Base-by-base conservation (phyloP, 2,113 vertebrate genomes). In the Chiloscyllium plagiosum region DNA sequence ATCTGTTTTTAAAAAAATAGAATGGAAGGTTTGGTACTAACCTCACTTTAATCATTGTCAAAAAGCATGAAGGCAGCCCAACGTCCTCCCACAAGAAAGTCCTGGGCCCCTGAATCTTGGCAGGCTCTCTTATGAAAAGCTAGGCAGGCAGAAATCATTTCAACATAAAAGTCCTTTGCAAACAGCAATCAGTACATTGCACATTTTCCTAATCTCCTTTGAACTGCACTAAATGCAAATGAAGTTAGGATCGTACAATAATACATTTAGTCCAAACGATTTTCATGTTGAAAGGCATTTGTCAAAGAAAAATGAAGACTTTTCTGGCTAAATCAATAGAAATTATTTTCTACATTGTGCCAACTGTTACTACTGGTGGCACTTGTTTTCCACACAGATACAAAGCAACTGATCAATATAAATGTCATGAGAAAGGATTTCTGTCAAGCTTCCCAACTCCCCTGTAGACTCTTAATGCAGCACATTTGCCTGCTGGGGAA, bases 41-140 rank as follows among this genome's bases (percentile, higher is more conserved):
- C 97, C 98, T 97, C 97, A 97, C 97, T 98, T 97, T 97, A 97
- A 97, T 98, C 97, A 97, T 96, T 97, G 98, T 98, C 98, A 98
- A 98, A 97, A 96, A 97, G 97, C 97, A 97, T 97, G 97, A 96
- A 97, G 97, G 96, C 97, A 97, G 97, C 94, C 87, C 66, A 95
- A 72, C 22, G 97, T 98, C 98, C 98, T 97, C 97, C 97, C 97
- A 98, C 97, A 97, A 97, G 97, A 97, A 97, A 97, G 97, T 97
- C 97, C 95, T 70, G 97, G 97, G 97, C 97, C 98, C 97, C 97
- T 96, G 96, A 97, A 96, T 97, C 96, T 97, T 97, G 97, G 97
- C 98, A 97, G 96, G 97, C 96, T 61, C 72, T 96, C 96, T 95
- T 89, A 26, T 61, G 96, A 96, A 68, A 96, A 96, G 76, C 96